Evolutionary conservation across 2,888 invertebrate species (phyloP), one percentile per base, ranked within the genome.

Genomic region (Leucophenga montana): DNA sequence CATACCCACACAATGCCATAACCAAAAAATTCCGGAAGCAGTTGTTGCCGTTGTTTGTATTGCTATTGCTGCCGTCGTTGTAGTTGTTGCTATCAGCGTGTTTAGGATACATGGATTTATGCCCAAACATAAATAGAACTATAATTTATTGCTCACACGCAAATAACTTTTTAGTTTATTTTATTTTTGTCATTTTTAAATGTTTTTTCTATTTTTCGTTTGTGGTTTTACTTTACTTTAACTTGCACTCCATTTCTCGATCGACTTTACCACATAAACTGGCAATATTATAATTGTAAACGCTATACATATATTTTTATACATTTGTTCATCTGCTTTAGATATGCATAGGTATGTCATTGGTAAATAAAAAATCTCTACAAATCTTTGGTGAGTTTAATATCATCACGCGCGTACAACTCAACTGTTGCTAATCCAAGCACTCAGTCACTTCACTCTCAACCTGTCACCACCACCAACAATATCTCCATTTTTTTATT

Each of bases 91-190:
- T 56, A 1, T 20, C 22, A 18, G 18, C 22, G 27, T 22, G 18
- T 56, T 56, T 56, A 11, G 71, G 67, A 67, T 70, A 71, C 57
- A 67, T 68, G 70, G 68, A 75, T 73, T 73, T 73, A 72, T 73
- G 71, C 66, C 68, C 72, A 75, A 70, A 70, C 71, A 75, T 73
- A 68, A 73, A 75, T 75, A 68, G 64, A 70, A 71, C 71, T 69
- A 73, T 77, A 75, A 77, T 75, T 77, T 77, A 77, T 77, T 68
- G 71, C 74, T 57, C 57, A 70, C 68, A 71, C 56, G 67, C 68
- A 68, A 70, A 70, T 62, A 69, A 73, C 67, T 48, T 67, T 67
- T 67, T 67, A 67, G 67, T 67, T 67, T 67, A 67, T 67, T 57
- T 46, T 44, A 67, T 57, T 67, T 59, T 59, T 57, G 22, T 9